These are phyloP conservation scores for Agrilus mali DNA, from an alignment of 2,888 invertebrate genomes.

Conservation along the genomic window DNA sequence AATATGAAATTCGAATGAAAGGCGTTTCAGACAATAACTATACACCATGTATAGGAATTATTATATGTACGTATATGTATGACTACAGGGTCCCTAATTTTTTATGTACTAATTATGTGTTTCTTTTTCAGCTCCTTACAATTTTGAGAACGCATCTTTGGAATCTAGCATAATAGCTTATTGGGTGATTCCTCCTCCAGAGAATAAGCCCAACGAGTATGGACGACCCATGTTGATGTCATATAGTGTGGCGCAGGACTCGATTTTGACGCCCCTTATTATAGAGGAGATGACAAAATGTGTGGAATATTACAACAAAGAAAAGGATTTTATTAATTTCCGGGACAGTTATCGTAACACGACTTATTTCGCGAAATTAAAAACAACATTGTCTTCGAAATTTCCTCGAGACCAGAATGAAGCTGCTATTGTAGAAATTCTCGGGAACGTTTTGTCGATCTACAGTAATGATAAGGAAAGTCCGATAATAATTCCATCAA, in stretches of 20 bases:
- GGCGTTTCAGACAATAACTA: constrained; percentile 86
- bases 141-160: constrained; percentile 63
- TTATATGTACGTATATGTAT: constrained; percentile 62
- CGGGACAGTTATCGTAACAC: constrained; percentile 55
- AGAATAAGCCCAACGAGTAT: constrained; percentile 82
- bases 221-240: constrained; percentile 85
- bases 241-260: constrained; percentile 72
- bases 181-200: constrained; percentile 94
- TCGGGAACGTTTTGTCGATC: constrained; percentile 50
- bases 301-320: constrained; percentile 69
- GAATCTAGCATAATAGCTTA: constrained; percentile 78
- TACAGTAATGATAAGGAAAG: constrained; percentile 52
- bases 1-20: constrained; percentile 90
- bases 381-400: constrained; percentile 67
- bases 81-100: neutral
- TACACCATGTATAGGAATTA: constrained; percentile 83
- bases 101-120: neutral
- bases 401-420: constrained; percentile 71
- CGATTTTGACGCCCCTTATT: constrained; percentile 64
- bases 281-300: constrained; percentile 78
- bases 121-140: constrained; percentile 61
- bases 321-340: constrained; percentile 54
- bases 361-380: constrained; percentile 74
- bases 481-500: constrained; percentile 41
- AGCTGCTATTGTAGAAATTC: constrained; percentile 57